These are phyloP conservation scores for Synanthedon tipuliformis DNA, from an alignment of 2,888 invertebrate genomes.

Conservation along the genomic window DNA sequence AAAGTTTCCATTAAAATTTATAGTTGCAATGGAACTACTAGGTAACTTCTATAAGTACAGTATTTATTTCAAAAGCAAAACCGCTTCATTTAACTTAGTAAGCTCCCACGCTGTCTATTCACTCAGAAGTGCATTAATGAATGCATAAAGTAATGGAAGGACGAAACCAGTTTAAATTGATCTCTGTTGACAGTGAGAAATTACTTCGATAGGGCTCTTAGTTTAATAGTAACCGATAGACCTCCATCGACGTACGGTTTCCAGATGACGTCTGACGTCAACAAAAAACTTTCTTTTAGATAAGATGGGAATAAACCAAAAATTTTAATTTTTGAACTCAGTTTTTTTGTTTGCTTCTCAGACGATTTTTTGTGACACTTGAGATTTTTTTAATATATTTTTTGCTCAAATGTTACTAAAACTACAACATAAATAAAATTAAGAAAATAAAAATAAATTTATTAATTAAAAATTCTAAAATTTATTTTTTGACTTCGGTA, in stretches of 20 bases:
- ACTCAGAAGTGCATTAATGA: constrained; percentile 26
- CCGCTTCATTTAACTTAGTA: constrained; percentile 22
- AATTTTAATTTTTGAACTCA: not conserved
- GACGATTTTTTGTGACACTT: too few relatives aligned
- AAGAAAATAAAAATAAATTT: too few relatives aligned
- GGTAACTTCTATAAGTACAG: not conserved
- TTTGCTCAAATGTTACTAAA: too few relatives aligned
- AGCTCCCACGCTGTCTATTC: constrained; percentile 23
- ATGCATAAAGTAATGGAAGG: not conserved
- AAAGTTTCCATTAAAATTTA: too few relatives aligned
- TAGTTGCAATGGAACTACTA: not conserved
- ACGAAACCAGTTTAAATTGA: constrained; percentile 1
- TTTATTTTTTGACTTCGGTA: too few relatives aligned
- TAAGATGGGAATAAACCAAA: too few relatives aligned
- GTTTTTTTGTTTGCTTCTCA: too few relatives aligned
- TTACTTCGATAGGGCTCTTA: constrained; percentile 3
- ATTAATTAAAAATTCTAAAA: too few relatives aligned
- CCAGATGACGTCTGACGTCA: constrained; percentile 16
- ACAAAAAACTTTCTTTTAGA: not conserved
- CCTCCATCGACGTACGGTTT: constrained; percentile 18
- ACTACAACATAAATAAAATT: too few relatives aligned
- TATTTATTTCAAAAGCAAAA: not conserved
- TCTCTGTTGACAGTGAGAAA: not conserved
- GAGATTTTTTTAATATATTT: too few relatives aligned
- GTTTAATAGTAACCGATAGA: constrained; percentile 7